Evolutionary conservation across 1,140 invertebrate species (phyloP).

Genomic region (Centruroides sculpturatus): DNA sequence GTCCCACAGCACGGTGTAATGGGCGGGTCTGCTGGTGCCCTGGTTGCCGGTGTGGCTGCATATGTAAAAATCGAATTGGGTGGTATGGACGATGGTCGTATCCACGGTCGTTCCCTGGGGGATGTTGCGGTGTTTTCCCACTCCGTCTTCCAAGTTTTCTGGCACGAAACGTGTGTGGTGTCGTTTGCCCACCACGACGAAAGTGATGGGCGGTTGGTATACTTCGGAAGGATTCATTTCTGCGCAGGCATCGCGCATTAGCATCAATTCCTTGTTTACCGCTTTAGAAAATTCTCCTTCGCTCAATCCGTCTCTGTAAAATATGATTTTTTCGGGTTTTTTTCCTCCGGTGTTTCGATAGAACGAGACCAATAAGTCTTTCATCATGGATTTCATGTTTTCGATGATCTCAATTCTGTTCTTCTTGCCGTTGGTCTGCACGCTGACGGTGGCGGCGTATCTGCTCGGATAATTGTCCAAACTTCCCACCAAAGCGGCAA

Average conservation of each 20-base stretch:
- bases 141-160: conserved; percentile 14
- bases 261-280: conserved; percentile 8
- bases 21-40: conserved; percentile 12
- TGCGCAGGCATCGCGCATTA: conserved; percentile 7
- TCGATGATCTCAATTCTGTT: conserved; percentile 4
- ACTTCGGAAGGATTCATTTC: background rate
- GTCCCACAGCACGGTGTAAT: conserved; percentile 12
- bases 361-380: conserved; percentile 31
- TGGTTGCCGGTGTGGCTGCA: conserved; percentile 45
- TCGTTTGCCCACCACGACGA: conserved; percentile 18
- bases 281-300: conserved; percentile 31
- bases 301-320: conserved; percentile 32
- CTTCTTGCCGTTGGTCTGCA: conserved; percentile 12
- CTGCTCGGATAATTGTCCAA: conserved; percentile 2
- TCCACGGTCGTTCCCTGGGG: conserved; percentile 73
- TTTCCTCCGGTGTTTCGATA: background rate
- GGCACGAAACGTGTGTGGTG: conserved; percentile 10
- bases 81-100: conserved; percentile 59
- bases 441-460: conserved; percentile 8
- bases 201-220: conserved; percentile 13
- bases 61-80: conserved; percentile 70
- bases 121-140: conserved; percentile 42
- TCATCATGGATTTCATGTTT: conserved; percentile 53
- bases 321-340: conserved; percentile 26
- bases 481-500: conserved; percentile 46